Evolutionary conservation across 1,140 invertebrate species (phyloP).

Genomic region (Scaptodrosophila lebanonensis): DNA sequence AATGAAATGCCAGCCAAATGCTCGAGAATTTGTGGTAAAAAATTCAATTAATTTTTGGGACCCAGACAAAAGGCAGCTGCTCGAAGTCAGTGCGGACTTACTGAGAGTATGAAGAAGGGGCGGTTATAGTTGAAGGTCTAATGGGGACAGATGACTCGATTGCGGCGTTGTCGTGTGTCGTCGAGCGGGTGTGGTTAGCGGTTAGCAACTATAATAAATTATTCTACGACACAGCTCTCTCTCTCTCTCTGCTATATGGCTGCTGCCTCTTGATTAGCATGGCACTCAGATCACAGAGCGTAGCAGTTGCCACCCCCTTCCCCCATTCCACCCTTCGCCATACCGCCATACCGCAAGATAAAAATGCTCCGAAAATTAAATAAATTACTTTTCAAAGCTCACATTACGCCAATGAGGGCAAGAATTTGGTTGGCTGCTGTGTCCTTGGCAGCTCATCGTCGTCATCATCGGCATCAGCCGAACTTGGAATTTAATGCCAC

Average conservation of each 20-base stretch:
- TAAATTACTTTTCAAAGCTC: conserved; percentile 44
- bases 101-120: no score
- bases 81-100: not conserved
- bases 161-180: conserved; percentile 42
- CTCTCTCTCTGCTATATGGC: conserved; percentile 27
- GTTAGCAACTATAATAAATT: conserved; percentile 72
- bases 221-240: conserved; percentile 54
- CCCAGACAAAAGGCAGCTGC: conserved; percentile 22
- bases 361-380: conserved; percentile 50
- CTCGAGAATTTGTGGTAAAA: conserved; percentile 72
- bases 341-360: not conserved
- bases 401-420: conserved; percentile 3
- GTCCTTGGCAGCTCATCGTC: no score
- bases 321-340: not conserved
- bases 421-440: no score
- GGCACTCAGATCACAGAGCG: conserved; percentile 32
- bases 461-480: no score
- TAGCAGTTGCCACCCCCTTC: not conserved
- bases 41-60: conserved; percentile 70
- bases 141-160: not conserved
- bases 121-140: not conserved
- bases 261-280: conserved; percentile 61
- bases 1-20: conserved; percentile 64
- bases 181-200: conserved; percentile 52
- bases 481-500: no score